phyloP scores from a whole-genome alignment of 2,888 invertebrate genomes.

The Lathronympha strigana region DNA sequence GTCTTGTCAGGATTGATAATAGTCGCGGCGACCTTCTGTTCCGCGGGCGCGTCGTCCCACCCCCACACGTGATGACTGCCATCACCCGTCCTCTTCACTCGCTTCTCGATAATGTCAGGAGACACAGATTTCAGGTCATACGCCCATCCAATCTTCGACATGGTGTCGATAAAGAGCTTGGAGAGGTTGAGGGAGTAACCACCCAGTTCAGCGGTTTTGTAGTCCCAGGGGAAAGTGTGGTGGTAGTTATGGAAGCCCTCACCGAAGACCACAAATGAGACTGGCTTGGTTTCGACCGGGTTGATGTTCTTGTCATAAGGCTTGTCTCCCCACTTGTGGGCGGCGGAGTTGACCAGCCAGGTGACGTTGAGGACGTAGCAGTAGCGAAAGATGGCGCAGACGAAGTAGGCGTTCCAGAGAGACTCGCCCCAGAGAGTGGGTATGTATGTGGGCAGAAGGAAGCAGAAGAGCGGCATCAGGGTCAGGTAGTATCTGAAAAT shows the following conservation, averaged over 20 bases:
- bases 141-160: constrained; percentile 92
- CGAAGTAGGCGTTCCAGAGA: constrained; percentile 85
- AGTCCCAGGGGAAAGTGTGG: constrained; percentile 93
- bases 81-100: constrained; percentile 90
- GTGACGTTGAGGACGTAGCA: constrained; percentile 91
- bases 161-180: constrained; percentile 90
- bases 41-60: constrained; percentile 82
- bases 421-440: constrained; percentile 92
- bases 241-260: constrained; percentile 96
- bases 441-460: constrained; percentile 88
- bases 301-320: constrained; percentile 90
- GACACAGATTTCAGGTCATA: constrained; percentile 94
- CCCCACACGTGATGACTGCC: constrained; percentile 90
- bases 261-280: constrained; percentile 87
- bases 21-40: constrained; percentile 54
- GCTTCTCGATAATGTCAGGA: constrained; percentile 86
- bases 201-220: constrained; percentile 91
- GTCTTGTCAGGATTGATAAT: constrained; percentile 58
- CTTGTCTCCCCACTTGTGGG: constrained; percentile 90
- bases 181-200: constrained; percentile 88
- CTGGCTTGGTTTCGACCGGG: constrained; percentile 87
- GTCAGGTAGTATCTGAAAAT: constrained; percentile 87
- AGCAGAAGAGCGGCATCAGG: constrained; percentile 89
- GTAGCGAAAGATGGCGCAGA: constrained; percentile 90
- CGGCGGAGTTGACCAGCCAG: constrained; percentile 95